These are phyloP conservation scores for Chloebia gouldiae DNA, from an alignment of 2,113 vertebrate species.

Conservation along the genomic window DNA sequence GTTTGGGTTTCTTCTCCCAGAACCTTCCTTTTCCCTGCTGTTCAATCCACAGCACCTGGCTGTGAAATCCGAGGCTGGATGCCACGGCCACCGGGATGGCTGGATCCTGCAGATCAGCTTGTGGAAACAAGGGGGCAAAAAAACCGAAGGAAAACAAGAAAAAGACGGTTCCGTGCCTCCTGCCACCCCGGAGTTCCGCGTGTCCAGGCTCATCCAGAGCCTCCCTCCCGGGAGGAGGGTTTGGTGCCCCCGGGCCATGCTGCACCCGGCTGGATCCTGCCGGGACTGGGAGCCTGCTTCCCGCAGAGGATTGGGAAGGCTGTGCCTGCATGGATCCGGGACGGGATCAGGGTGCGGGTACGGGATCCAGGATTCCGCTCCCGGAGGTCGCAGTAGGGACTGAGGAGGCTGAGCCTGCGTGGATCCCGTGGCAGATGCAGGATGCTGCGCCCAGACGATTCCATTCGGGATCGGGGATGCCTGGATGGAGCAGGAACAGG, in stretches of 20 bases:
- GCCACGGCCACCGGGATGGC: fast-evolving
- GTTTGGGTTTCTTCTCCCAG: neutral
- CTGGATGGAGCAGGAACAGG: neutral
- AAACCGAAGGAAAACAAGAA: neutral
- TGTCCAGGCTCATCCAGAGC: neutral
- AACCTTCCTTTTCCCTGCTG: fast-evolving
- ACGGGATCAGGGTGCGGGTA: neutral
- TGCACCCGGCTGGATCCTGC: too few relatives aligned
- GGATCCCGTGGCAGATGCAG: too few relatives aligned
- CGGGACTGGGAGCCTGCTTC: neutral
- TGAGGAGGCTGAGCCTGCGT: neutral
- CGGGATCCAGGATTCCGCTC: neutral
- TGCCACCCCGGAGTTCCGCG: neutral
- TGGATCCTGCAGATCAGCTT: neutral
- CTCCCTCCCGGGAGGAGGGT: neutral
- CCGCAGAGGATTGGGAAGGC: too few relatives aligned
- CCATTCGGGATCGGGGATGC: neutral
- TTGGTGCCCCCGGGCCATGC: neutral
- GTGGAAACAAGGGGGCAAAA: too few relatives aligned
- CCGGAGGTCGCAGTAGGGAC: neutral
- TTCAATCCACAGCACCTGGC: fast-evolving
- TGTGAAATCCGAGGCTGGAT: fast-evolving
- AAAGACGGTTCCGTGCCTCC: neutral
- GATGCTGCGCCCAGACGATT: neutral
- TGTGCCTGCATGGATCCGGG: fast-evolving